Evolutionary conservation across 2,888 invertebrate species (phyloP).

Genomic region (Oxyteleia sp.): DNA sequence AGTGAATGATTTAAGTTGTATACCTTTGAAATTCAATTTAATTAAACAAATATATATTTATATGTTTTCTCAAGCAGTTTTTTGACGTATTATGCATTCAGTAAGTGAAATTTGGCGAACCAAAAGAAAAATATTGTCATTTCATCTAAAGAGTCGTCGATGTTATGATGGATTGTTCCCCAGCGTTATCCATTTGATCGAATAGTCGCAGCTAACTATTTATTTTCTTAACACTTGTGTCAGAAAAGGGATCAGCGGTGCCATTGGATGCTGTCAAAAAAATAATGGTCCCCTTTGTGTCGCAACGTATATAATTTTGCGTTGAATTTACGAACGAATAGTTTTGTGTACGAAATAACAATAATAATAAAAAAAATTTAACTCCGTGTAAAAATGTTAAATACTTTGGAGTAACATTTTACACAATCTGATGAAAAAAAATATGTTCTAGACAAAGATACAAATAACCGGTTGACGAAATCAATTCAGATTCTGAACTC

Average conservation of each 20-base stretch:
- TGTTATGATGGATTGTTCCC: conserved; percentile 80
- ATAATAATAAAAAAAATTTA: neutral
- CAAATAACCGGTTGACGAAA: no score
- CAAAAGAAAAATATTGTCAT: conserved; percentile 82
- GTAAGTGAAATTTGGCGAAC: conserved; percentile 72
- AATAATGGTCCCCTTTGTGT: conserved; percentile 64
- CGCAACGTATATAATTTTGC: conserved; percentile 39
- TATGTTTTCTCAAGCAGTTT: neutral
- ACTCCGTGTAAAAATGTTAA: no score
- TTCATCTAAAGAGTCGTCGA: conserved; percentile 76
- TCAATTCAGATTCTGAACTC: no score
- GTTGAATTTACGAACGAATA: conserved; percentile 21
- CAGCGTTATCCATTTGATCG: conserved; percentile 71
- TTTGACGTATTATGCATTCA: neutral
- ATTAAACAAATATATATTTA: neutral
- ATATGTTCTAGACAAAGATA: no score
- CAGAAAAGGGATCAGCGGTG: conserved; percentile 63
- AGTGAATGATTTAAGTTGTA: no score
- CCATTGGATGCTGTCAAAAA: conserved; percentile 50
- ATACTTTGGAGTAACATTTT: no score
- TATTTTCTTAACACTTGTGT: conserved; percentile 82
- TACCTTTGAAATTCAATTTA: no score
- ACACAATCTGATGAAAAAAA: no score
- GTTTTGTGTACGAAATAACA: conserved; percentile 1
- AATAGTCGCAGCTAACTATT: conserved; percentile 77